phyloP scores from a whole-genome alignment of 2,113 vertebrate species.

The Pitta sordida region DNA sequence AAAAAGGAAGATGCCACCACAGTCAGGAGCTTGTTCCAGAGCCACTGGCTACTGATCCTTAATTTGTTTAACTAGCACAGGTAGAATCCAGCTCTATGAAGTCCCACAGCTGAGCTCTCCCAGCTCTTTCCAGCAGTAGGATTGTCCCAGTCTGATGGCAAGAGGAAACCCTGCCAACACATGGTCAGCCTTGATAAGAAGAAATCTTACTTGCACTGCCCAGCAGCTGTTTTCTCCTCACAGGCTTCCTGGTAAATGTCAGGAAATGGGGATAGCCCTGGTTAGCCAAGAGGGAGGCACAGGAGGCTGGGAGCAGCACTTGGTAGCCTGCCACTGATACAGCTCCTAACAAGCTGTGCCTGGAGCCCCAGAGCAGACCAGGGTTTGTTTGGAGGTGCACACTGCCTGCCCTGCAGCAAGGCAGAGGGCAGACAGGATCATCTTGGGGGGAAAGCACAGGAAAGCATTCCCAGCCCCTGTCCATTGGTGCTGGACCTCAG shows the following conservation, averaged over 20 bases:
- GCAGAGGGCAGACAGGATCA: background rate
- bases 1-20: background rate
- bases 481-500: accelerated
- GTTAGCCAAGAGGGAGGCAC: background rate
- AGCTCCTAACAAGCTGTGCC: background rate
- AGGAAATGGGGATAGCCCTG: background rate
- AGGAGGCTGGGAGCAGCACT: background rate
- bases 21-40: background rate
- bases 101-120: background rate
- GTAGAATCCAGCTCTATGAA: background rate
- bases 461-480: background rate
- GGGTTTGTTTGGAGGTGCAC: background rate
- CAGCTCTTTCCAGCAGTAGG: background rate
- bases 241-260: background rate
- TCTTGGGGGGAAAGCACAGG: background rate
- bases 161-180: constrained; percentile 43
- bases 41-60: background rate
- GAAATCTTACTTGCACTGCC: background rate
- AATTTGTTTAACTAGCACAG: background rate
- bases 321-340: background rate
- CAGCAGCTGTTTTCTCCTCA: background rate
- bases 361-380: background rate
- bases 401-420: background rate
- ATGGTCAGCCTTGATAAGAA: constrained; percentile 35
- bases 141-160: background rate